Conservation (phyloP, 2,113 vertebrate genomes). For the Cairina moschata region DNA sequence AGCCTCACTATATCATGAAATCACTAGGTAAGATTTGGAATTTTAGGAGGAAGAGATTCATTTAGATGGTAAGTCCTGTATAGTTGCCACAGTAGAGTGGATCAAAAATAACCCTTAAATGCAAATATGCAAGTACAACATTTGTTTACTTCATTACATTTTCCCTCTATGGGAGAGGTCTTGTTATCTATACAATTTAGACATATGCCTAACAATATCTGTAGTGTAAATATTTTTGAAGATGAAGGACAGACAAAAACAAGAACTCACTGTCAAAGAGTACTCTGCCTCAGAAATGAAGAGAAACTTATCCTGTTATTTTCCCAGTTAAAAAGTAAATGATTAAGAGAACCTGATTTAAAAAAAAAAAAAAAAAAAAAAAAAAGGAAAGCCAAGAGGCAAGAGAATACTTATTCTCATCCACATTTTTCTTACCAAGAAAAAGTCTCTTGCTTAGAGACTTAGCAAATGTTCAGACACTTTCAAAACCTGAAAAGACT, state of each 20-base stretch:
- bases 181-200: conserved; percentile 32
- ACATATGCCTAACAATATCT: neutral
- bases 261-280: neutral
- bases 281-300: neutral
- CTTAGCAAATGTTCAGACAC: neutral
- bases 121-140: conserved; percentile 30
- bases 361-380: neutral
- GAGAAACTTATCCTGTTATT: neutral
- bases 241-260: neutral
- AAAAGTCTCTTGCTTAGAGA: neutral
- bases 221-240: conserved; percentile 24
- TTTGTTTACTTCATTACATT: conserved; percentile 28
- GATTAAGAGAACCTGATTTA: neutral
- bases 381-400: neutral
- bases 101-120: conserved; percentile 58
- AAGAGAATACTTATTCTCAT: neutral
- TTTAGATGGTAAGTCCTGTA: neutral
- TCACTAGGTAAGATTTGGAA: neutral
- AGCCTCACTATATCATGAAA: conserved; percentile 17
- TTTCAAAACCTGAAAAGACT: neutral
- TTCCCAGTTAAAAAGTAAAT: neutral
- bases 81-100: conserved; percentile 15
- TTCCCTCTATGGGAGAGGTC: neutral
- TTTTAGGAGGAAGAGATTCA: conserved; percentile 44
- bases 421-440: neutral